These are phyloP conservation scores for Lobophora halterata DNA, from an alignment of 2,888 invertebrate species.

Conservation along the genomic window DNA sequence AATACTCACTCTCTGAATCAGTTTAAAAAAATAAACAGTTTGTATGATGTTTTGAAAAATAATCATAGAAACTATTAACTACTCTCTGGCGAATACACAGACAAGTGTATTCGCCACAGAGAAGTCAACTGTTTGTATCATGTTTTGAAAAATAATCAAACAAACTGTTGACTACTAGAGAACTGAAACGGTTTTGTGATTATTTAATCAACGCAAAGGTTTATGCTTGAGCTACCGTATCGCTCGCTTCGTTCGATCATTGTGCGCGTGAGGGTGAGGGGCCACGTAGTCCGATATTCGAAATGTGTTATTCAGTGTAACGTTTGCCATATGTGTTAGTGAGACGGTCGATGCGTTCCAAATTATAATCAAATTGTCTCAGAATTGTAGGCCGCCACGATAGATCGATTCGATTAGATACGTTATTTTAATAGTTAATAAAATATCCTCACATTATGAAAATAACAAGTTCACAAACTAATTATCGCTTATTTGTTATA, in stretches of 20 bases:
- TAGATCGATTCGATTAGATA: constrained; percentile 45
- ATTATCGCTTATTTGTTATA: constrained; percentile 72
- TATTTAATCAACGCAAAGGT: too few relatives aligned
- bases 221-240: too few relatives aligned
- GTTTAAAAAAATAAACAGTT: too few relatives aligned
- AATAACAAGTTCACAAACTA: constrained; percentile 79
- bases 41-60: too few relatives aligned
- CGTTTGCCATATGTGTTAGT: constrained; percentile 77
- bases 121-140: too few relatives aligned
- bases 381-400: constrained; percentile 45
- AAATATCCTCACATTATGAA: constrained; percentile 47
- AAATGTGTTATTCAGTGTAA: constrained; percentile 46
- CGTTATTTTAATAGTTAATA: constrained; percentile 43
- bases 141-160: too few relatives aligned
- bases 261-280: constrained; percentile 36
- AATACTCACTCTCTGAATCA: too few relatives aligned
- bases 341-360: constrained; percentile 71
- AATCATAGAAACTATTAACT: too few relatives aligned
- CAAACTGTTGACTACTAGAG: too few relatives aligned
- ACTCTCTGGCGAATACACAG: too few relatives aligned
- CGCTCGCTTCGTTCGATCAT: constrained; percentile 32
- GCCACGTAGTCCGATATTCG: constrained; percentile 38
- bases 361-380: constrained; percentile 54
- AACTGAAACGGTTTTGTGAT: too few relatives aligned
- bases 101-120: too few relatives aligned